Conservation (phyloP, 2,888 invertebrate species). For the Euphydryas editha region DNA sequence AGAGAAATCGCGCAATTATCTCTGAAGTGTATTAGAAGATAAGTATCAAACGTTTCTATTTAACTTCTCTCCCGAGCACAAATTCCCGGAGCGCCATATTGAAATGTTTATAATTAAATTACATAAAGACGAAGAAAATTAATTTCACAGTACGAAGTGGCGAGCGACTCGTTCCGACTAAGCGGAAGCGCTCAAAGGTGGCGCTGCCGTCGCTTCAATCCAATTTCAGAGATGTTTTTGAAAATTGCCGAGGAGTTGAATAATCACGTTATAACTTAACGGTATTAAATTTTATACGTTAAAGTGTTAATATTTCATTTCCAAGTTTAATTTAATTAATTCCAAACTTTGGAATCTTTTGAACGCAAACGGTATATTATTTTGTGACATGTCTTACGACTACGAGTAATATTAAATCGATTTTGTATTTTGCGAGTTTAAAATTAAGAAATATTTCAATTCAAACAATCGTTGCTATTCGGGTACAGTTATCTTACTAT, state of each 20-base stretch:
- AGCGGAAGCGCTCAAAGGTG: slow-evolving; percentile 74
- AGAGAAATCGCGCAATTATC: slow-evolving; percentile 76
- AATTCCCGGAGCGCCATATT: slow-evolving; percentile 83
- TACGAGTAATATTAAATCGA: slow-evolving; percentile 19
- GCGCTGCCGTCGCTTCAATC: slow-evolving; percentile 74
- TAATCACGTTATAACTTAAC: slow-evolving; percentile 84
- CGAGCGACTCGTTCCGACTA: slow-evolving; percentile 63
- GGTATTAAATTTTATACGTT: slow-evolving; percentile 83
- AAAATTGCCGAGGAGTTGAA: slow-evolving; percentile 80
- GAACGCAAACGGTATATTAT: slow-evolving; percentile 51
- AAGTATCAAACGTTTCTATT: slow-evolving; percentile 84
- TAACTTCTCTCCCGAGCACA: slow-evolving; percentile 79
- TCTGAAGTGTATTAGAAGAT: slow-evolving; percentile 81
- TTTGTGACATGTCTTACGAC: slow-evolving; percentile 55
- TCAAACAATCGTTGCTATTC: background rate
- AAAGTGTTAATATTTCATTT: slow-evolving; percentile 85
- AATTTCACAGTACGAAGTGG: slow-evolving; percentile 82
- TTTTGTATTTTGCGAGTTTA: slow-evolving; percentile 5
- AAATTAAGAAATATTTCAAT: background rate
- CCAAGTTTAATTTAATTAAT: slow-evolving; percentile 84
- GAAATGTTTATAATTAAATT: slow-evolving; percentile 85
- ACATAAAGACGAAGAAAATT: slow-evolving; percentile 84
- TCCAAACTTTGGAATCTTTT: slow-evolving; percentile 70
- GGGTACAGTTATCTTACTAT: background rate
- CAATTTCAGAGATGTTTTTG: slow-evolving; percentile 82